Evolutionary conservation across 2,888 invertebrate genomes (phyloP), one percentile per base, ranked within the genome.

Genomic region (Salpingus planirostris): DNA sequence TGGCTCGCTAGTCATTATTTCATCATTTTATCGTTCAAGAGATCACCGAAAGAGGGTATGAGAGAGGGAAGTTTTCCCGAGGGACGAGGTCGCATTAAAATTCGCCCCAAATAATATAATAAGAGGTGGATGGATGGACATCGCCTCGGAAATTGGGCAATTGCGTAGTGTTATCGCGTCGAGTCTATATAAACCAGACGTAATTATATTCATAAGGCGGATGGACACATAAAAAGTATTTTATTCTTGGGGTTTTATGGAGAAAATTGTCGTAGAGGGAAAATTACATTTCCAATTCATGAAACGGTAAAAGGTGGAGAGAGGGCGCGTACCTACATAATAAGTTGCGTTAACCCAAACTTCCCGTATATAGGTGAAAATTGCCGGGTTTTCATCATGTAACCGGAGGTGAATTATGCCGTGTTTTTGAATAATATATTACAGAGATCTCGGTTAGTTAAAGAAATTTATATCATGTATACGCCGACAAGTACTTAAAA

Each of bases 271-370:
- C 52, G 46, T 49, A 43, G 47, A 43, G 42, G 47, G 57, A 58
- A 60, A 60, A 60, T 60, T 60, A 60, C 57, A 60, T 60, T 60
- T 60, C 60, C 59, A 60, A 60, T 60, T 60, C 60, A 60, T 60
- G 59, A 60, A 58, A 54, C 39, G 36, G 38, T 41, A 38, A 46
- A 41, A 37, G 42, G 36, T 39, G 31, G 26, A 21, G 10, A 29
- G n/a, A 14, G 25, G 31, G 24, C 38, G 22, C 27, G 24, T 8
- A n/a, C n/a, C n/a, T 13, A 10, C 5, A 11, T 31, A 38, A 31
- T n/a, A n/a, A n/a, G n/a, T n/a, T n/a, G n/a, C n/a, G n/a, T n/a
- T n/a, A n/a, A n/a, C n/a, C n/a, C n/a, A n/a, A n/a, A n/a, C n/a
- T n/a, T n/a, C n/a, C n/a, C n/a, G n/a, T n/a, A n/a, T n/a, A 30